A percentile compares a stretch with the other conserved stretches of the same genome.
Evolutionary conservation across 2,888 invertebrate genomes (phyloP).

Genomic region (Bombyx huttoni): DNA sequence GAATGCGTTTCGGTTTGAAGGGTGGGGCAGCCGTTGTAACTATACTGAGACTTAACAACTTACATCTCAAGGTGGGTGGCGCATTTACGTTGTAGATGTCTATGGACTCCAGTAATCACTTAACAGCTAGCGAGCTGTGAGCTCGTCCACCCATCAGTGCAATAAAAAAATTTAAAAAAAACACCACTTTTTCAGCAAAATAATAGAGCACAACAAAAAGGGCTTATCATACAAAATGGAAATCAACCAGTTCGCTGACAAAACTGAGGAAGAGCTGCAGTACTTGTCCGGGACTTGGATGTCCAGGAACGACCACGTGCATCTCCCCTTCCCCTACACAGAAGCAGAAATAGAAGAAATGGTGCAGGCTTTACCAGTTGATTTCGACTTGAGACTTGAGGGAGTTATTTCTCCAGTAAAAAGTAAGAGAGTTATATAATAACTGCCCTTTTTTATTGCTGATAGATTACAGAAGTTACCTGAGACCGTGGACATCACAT

Average conservation of each 20-base stretch:
- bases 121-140: no score
- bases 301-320: slow-evolving; percentile 8
- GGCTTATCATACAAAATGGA: slow-evolving; percentile 25
- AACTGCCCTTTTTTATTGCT: no score
- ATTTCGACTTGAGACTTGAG: slow-evolving; percentile 28
- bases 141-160: no score
- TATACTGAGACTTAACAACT: no score
- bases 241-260: slow-evolving; percentile 32
- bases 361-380: slow-evolving; percentile 21
- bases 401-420: slow-evolving; percentile 27
- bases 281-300: slow-evolving; percentile 16
- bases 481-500: no score
- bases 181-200: slow-evolving; percentile 13
- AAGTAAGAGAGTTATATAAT: slow-evolving; percentile 15
- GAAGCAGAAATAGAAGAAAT: slow-evolving; percentile 16
- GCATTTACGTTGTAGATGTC: no score
- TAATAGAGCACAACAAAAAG: slow-evolving; percentile 26
- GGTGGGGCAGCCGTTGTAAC: no score
- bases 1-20: no score
- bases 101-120: no score
- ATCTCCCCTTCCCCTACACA: slow-evolving; percentile 20
- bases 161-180: neutral
- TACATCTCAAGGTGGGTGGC: no score
- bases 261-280: slow-evolving; percentile 18
- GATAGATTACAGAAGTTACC: no score